Percentiles rank a stretch among this genome's conserved stretches.
Conservation (phyloP, 2,113 vertebrate genomes). For the Zosterops lateralis region DNA sequence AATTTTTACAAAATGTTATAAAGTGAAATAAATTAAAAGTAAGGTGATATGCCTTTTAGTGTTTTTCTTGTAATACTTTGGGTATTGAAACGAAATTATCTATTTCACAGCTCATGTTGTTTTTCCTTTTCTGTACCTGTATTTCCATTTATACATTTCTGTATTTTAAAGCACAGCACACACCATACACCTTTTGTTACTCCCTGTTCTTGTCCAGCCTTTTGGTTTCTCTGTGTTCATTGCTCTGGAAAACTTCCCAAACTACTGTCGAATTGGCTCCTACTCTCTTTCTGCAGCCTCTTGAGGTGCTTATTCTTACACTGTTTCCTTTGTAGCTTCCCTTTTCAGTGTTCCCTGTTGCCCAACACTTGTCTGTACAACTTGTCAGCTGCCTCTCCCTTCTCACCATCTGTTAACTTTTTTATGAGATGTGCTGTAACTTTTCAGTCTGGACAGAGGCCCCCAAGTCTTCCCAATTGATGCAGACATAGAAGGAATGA, state of each 20-base stretch:
- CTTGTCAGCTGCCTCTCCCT: background rate
- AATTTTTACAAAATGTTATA: background rate
- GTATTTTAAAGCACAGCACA: background rate
- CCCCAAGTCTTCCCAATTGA: background rate
- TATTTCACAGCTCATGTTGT: background rate
- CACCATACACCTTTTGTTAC: background rate
- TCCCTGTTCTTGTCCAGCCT: background rate
- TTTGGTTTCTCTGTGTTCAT: background rate
- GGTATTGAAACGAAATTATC: background rate
- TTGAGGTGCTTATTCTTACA: background rate
- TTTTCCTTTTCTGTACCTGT: background rate
- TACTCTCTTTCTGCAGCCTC: background rate
- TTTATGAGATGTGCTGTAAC: background rate
- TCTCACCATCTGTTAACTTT: background rate
- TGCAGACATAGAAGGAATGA: background rate
- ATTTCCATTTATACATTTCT: background rate
- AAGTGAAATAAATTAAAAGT: background rate
- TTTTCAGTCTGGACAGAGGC: background rate
- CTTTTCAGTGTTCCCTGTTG: background rate
- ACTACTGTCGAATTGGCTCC: background rate
- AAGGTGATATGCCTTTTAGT: background rate
- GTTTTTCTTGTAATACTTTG: background rate
- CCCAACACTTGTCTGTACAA: background rate
- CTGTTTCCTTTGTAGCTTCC: background rate
- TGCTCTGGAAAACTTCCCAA: background rate